Evolutionary conservation across 2,888 invertebrate species (phyloP).

Genomic region (Dione juno): DNA sequence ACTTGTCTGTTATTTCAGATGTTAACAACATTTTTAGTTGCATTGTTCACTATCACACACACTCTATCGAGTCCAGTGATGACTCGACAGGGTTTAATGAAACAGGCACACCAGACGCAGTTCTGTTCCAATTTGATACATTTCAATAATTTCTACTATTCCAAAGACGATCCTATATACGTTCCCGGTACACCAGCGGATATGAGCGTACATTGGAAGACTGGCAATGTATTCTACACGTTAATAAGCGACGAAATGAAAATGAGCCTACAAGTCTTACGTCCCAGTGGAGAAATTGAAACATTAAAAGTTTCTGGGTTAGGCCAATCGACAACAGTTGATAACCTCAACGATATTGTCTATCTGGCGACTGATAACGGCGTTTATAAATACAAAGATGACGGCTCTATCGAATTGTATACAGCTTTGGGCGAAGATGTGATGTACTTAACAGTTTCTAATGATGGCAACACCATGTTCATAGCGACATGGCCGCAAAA

Average conservation of each 20-base stretch:
- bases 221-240: slow-evolving; percentile 70
- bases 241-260: slow-evolving; percentile 74
- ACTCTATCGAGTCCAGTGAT: slow-evolving; percentile 59
- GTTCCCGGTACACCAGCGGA: slow-evolving; percentile 73
- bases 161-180: slow-evolving; percentile 57
- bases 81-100: slow-evolving; percentile 58
- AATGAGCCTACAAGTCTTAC: slow-evolving; percentile 68
- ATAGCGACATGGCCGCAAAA: slow-evolving; percentile 79
- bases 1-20: slow-evolving; percentile 58
- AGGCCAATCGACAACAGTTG: slow-evolving; percentile 74
- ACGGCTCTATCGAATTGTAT: slow-evolving; percentile 63
- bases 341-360: slow-evolving; percentile 76
- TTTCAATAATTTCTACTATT: slow-evolving; percentile 68
- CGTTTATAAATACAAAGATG: slow-evolving; percentile 73
- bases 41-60: slow-evolving; percentile 51
- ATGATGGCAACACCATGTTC: slow-evolving; percentile 66
- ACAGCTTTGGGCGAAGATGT: slow-evolving; percentile 74
- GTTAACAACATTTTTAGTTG: slow-evolving; percentile 50
- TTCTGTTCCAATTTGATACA: slow-evolving; percentile 61
- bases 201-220: slow-evolving; percentile 73
- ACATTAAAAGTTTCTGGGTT: slow-evolving; percentile 69
- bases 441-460: slow-evolving; percentile 71
- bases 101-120: slow-evolving; percentile 53
- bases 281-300: slow-evolving; percentile 63
- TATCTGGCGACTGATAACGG: slow-evolving; percentile 79